Base-by-base conservation (phyloP, 2,888 invertebrate genomes). In the Troilus luridus region DNA sequence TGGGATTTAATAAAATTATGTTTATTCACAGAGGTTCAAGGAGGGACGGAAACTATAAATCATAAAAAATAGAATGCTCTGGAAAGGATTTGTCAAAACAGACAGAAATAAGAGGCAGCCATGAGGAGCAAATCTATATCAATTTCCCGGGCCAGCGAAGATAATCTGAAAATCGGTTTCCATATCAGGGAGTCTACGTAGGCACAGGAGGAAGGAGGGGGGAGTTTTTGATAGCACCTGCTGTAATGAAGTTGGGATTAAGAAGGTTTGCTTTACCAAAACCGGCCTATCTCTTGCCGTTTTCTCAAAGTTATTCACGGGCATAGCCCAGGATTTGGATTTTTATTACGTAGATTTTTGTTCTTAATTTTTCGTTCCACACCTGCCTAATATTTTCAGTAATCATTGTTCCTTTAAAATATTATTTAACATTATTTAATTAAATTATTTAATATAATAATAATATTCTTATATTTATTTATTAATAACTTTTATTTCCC, bases 111-210 rank as follows among this genome's bases (percentile, higher is more conserved):
- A 77, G 72, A 41, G 12, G 72, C 17, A 19, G 72, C 41, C 72
- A 19, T 77, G 27, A 77, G 72, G 67, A 77, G 72, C 27, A 41
- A 77, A 77, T 77, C 72, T 77, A 77, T 77, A 77, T 77, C 72
- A 77, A 77, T 77, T 77, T 77, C 72, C 19, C 41, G 72, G 27
- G 7, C 72, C 72, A 77, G 12, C 72, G 27, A 17, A 77, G 72
- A 77, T 77, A 77, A 77, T 77, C 72, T 77, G 72, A 19, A 77
- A 77, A 77, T 77, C 72, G 72, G 72, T 77, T 77, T 77, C 72
- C 72, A 77, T 77, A 77, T 77, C 72, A 77, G 27, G 72, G 27
- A 77, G 72, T 19, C 72, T 27, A 12, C 67, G 24, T 7, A 1
- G 14, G 14, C 7, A n/a, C 21, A 9, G 14, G 27, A n/a, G n/a